Base-by-base conservation (phyloP, 2,888 invertebrate genomes). In the Hofmannophila pseudospretella region DNA sequence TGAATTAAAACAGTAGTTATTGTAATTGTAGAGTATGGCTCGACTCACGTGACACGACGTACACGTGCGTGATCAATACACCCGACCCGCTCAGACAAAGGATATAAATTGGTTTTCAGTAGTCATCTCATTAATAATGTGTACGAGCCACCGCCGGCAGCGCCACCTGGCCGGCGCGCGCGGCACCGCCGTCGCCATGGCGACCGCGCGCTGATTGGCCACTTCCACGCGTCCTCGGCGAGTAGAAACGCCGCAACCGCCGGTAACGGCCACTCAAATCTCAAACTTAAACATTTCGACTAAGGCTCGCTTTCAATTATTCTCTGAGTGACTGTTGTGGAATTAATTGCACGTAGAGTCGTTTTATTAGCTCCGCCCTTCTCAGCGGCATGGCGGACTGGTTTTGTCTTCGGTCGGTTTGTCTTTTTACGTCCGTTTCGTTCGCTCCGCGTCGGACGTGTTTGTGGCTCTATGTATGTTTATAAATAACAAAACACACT, bases 201-300 rank as follows among this genome's bases (percentile, higher is more conserved):
- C 66, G 74, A 86, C 85, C 68, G 67, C 50, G 54, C 72, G 66
- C 75, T 82, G 76, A 84, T 84, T 82, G 81, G 84, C 82, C 76
- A 76, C 80, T 79, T 77, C 67, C 57, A 39, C 45, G 34, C 41
- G 37, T 44, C 44, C 42, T 39, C 40, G 41, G 42, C 59, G 44
- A 40, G 38, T 36, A 58, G 48, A 47, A 75, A 68, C 52, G 66
- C 36, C 47, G 47, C 60, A 77, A 75, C 66, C 54, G 44, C 55
- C 62, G 42, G 39, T 29, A 40, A 36, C 34, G 34, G 40, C 49
- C 53, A 65, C 59, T 67, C 54, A 48, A 75, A 67, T 67, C 54
- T 66, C 54, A 53, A 63, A 63, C 67, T 62, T 79, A 65, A 39
- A 16, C 1, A 1, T 1, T 33, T 31, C n/a, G 1, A 0, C 0